These are phyloP conservation scores for Eulithis testata DNA, from an alignment of 2,888 invertebrate species.

Conservation along the genomic window DNA sequence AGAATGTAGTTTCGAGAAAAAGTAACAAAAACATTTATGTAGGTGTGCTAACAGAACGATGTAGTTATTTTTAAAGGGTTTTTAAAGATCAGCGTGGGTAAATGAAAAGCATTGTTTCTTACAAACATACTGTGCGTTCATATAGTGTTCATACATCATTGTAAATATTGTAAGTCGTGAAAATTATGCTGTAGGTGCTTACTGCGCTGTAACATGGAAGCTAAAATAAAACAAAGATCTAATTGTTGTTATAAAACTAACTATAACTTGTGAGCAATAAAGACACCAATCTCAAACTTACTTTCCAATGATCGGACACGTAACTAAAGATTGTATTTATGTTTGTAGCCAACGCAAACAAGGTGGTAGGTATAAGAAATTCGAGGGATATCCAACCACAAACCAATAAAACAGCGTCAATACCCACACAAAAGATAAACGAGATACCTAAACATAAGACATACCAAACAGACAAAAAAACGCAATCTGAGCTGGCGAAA, in stretches of 20 bases:
- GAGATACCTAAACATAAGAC: conserved; percentile 27
- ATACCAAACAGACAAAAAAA: conserved; percentile 37
- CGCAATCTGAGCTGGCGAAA: conserved; percentile 35
- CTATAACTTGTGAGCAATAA: too few relatives aligned
- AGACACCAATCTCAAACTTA: too few relatives aligned
- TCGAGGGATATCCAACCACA: conserved; percentile 11
- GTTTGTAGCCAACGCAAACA: too few relatives aligned
- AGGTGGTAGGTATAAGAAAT: too few relatives aligned
- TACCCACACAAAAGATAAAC: conserved; percentile 30
- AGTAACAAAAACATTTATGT: not conserved
- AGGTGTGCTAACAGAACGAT: not conserved
- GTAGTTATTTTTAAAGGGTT: not conserved
- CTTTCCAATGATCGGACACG: too few relatives aligned
- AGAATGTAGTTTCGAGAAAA: too few relatives aligned
- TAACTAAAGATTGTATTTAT: too few relatives aligned
- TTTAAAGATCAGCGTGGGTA: not conserved
- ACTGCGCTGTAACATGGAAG: too few relatives aligned
- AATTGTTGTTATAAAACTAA: too few relatives aligned
- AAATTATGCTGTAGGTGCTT: too few relatives aligned
- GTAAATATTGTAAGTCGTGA: too few relatives aligned
- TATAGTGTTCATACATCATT: not conserved
- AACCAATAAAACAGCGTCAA: conserved; percentile 29
- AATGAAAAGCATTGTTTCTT: conserved; percentile 5
- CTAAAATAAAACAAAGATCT: too few relatives aligned
- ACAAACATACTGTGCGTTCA: conserved; percentile 1